phyloP scores from a whole-genome alignment of 2,888 invertebrate genomes.

The Latrodectus hesperus region DNA sequence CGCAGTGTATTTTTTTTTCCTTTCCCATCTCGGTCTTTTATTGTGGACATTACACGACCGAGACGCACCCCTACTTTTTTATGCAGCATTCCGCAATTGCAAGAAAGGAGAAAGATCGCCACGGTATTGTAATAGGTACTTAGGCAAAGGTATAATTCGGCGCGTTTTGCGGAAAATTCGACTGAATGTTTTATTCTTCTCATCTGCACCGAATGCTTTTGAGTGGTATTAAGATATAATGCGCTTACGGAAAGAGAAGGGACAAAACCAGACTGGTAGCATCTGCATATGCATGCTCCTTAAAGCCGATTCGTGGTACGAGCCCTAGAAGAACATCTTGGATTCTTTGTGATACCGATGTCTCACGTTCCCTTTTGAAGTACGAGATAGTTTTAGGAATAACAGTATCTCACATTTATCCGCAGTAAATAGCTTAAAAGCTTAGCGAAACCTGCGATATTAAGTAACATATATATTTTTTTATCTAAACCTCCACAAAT shows the following conservation, averaged over 20 bases:
- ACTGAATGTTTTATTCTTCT: background rate
- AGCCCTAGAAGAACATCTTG: no score
- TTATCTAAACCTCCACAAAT: no score
- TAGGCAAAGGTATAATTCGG: constrained; percentile 8
- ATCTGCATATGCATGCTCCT: background rate
- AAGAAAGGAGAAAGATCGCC: constrained; percentile 14
- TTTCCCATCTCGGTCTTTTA: constrained; percentile 9
- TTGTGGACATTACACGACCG: constrained; percentile 50
- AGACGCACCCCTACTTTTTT: constrained; percentile 6
- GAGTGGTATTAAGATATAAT: background rate
- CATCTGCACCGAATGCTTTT: background rate
- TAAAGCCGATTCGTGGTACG: no score
- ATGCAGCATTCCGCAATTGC: constrained; percentile 26
- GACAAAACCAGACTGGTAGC: background rate
- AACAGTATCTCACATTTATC: no score
- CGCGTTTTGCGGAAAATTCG: background rate
- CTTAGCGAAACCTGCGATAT: no score
- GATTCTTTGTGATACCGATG: no score
- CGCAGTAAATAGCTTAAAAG: no score
- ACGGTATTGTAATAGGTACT: constrained; percentile 21
- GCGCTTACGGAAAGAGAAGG: background rate
- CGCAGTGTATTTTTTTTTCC: constrained; percentile 11
- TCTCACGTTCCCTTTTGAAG: no score
- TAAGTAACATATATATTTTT: no score
- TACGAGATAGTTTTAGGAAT: no score